These are phyloP conservation scores for Drosophila tani DNA, from an alignment of 1,140 invertebrate species.

Conservation along the genomic window DNA sequence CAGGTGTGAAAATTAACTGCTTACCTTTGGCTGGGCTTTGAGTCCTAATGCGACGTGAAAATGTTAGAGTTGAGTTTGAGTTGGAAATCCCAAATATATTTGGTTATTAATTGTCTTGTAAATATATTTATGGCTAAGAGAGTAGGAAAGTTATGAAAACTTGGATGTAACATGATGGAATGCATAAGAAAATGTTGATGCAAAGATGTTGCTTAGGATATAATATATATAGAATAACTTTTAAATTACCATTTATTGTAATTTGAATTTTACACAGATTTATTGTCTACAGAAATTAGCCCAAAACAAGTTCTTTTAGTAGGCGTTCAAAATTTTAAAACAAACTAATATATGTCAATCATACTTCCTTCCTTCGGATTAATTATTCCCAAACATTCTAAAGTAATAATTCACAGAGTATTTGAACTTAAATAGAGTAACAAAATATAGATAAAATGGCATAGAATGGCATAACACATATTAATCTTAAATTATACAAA, in stretches of 20 bases:
- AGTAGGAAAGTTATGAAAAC: background rate
- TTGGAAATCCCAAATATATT: background rate
- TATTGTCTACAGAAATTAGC: no score
- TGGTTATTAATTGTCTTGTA: conserved; percentile 1
- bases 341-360: no score
- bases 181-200: background rate
- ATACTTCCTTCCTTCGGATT: no score
- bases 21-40: conserved; percentile 11
- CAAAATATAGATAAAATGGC: no score
- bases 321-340: no score
- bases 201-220: background rate
- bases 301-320: no score
- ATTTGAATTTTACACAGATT: background rate
- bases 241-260: background rate
- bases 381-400: no score
- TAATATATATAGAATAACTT: no score
- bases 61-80: background rate
- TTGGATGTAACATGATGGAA: background rate
- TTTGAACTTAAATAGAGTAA: no score
- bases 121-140: background rate
- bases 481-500: no score
- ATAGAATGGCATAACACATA: no score
- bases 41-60: conserved; percentile 10
- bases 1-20: conserved; percentile 41
- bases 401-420: no score